phyloP scores from a whole-genome alignment of 2,113 vertebrate genomes.

The Sinocyclocheilus anophthalmus region DNA sequence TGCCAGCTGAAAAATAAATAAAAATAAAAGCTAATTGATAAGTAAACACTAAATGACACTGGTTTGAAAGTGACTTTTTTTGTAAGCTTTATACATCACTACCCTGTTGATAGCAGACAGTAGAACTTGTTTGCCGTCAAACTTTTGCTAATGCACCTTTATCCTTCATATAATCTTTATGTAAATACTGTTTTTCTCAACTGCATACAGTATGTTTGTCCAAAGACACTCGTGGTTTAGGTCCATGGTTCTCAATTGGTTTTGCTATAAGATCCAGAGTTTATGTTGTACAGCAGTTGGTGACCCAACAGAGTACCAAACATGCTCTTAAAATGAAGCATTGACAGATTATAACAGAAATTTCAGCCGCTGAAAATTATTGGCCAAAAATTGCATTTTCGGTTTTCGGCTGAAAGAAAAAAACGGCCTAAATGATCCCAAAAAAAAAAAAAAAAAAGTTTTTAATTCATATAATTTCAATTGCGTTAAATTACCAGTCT shows the following conservation, averaged over 20 bases:
- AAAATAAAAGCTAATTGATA: background rate
- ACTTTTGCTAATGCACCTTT: conserved; percentile 29
- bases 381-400: too few relatives aligned
- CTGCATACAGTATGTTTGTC: conserved; percentile 4
- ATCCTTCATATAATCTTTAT: conserved; percentile 45
- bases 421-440: too few relatives aligned
- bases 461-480: too few relatives aligned
- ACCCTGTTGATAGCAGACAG: background rate
- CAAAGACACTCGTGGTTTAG: conserved; percentile 22
- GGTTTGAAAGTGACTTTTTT: background rate
- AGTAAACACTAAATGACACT: background rate
- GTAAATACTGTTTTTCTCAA: conserved; percentile 35
- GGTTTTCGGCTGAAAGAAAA: too few relatives aligned
- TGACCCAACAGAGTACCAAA: background rate
- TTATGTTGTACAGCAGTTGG: background rate
- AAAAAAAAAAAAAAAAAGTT: too few relatives aligned
- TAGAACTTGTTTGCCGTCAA: background rate
- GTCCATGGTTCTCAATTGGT: conserved; percentile 3
- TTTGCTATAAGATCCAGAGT: background rate
- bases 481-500: too few relatives aligned
- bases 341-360: background rate
- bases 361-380: too few relatives aligned
- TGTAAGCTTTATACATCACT: background rate
- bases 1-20: background rate
- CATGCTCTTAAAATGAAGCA: background rate